Evolutionary conservation across 2,888 invertebrate genomes (phyloP), one percentile per base, ranked within the genome.

Genomic region (Lymantria dispar): DNA sequence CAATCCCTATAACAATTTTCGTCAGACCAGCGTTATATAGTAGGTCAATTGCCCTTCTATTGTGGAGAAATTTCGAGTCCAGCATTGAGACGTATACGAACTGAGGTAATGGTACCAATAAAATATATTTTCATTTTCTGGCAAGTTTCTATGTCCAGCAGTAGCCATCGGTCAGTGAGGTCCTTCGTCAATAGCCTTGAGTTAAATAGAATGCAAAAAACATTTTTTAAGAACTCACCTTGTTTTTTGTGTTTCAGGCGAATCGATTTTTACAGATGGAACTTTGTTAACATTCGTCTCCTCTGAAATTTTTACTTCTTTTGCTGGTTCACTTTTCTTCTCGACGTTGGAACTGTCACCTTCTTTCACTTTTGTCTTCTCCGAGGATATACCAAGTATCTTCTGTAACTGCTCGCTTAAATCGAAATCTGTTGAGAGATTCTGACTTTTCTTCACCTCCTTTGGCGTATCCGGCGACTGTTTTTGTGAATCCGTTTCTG

Each of bases 241-340:
- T 11, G 83, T 72, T 54, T 87, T 91, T 29, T 83, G 86, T 29
- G 74, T 67, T 47, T 92, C 92, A 0, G 92, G 92, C 0, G 92
- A 92, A 60, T 91, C 91, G 43, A 92, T 92, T 69, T 92, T 91
- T 10, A 92, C 92, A 1, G 88, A 83, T 0, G 92, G 92, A 40
- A 91, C 75, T 62, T 86, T 88, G 50, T 71, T 79, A 0, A 72
- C 62, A 0, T 62, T 52, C 52, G 59, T 66, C 0, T 90, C 89
- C 13, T 90, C 90, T 1, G 80, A 71, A 33, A 88, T 84, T 66
- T 91, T 91, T 0, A 89, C 86, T 59, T 89, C 90, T 46, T 87
- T 89, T 0, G 55, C 70, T 0, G 78, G 76, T 37, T 91, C 91
- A 43, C 60, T 70, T 60, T 87, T 87, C 60, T 85, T 85, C 52